These are phyloP conservation scores for Villa cingulata DNA, from an alignment of 2,888 invertebrate genomes.

Conservation along the genomic window DNA sequence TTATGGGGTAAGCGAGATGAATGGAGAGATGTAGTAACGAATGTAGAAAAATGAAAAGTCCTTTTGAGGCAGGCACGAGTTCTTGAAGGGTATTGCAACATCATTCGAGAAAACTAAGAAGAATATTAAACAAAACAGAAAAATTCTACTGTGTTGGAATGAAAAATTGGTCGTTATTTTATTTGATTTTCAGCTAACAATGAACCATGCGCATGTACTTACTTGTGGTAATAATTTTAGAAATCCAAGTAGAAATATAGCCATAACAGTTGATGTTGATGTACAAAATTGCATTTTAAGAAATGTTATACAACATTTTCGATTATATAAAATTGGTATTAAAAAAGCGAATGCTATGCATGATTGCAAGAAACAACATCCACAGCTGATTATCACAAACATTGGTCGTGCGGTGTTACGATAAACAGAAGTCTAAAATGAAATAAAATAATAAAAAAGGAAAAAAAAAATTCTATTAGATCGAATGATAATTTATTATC, in stretches of 20 bases:
- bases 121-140: no score
- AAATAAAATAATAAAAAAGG: not conserved
- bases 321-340: slow-evolving; percentile 34
- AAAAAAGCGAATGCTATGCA: slow-evolving; percentile 34
- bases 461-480: no score
- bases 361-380: slow-evolving; percentile 34
- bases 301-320: slow-evolving; percentile 44
- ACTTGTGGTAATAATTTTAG: slow-evolving; percentile 39
- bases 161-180: no score
- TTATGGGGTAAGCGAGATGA: no score
- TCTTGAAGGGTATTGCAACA: no score
- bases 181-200: no score
- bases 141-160: no score
- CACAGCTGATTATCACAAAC: slow-evolving; percentile 35
- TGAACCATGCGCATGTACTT: slow-evolving; percentile 19
- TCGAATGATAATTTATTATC: no score
- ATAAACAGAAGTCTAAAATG: slow-evolving; percentile 21
- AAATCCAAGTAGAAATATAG: slow-evolving; percentile 41
- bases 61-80: no score
- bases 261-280: slow-evolving; percentile 56
- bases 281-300: slow-evolving; percentile 56
- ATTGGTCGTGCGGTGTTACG: slow-evolving; percentile 27
- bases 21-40: no score
- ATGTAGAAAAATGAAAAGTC: no score
- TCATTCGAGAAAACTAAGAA: no score